Conservation (phyloP, 2,888 invertebrate species). For the Norana najaformis region DNA sequence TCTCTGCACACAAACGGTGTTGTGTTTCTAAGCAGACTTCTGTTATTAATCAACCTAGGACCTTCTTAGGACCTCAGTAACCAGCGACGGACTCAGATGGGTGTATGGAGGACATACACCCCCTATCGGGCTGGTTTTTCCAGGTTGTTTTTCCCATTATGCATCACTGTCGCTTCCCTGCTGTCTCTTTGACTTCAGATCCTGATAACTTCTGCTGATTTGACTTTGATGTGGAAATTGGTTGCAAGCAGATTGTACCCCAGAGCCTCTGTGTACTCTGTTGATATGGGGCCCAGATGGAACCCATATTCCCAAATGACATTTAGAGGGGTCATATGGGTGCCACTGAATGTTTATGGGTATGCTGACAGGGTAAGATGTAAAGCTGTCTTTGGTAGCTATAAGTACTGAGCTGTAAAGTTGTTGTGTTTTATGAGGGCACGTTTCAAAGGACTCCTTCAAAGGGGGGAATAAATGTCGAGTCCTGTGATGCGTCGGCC, state of each 20-base stretch:
- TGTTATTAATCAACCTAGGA: not conserved
- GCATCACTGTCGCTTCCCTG: not conserved
- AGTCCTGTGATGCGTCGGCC: too few species aligned
- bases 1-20: not conserved
- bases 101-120: not conserved
- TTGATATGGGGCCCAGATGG: too few species aligned
- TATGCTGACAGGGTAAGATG: too few species aligned
- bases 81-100: not conserved
- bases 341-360: too few species aligned
- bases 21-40: not conserved
- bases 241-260: not conserved
- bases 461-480: too few species aligned
- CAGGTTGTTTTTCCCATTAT: conserved; percentile 13
- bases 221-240: not conserved
- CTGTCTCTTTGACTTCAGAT: not conserved
- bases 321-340: too few species aligned
- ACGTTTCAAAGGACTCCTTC: too few species aligned
- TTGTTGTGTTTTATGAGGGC: too few species aligned
- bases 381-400: too few species aligned
- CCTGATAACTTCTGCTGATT: not conserved
- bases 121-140: not conserved
- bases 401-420: too few species aligned
- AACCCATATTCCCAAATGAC: too few species aligned
- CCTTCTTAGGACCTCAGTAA: not conserved
- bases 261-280: not conserved